These are phyloP conservation scores for Cebus imitator DNA, from an alignment of 2,113 vertebrate genomes.

Conservation along the genomic window DNA sequence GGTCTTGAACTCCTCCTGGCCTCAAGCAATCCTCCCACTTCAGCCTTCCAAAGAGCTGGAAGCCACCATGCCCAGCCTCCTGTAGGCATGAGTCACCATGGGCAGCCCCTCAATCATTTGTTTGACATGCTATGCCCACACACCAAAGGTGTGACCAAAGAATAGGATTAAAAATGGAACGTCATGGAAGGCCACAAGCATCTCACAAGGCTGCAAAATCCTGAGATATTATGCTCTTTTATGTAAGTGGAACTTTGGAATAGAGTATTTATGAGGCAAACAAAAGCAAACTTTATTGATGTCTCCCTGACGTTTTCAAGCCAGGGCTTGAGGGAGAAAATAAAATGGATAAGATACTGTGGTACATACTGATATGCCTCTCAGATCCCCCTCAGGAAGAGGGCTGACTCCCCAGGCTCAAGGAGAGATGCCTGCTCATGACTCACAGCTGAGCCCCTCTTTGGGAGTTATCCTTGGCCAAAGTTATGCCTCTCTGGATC, in stretches of 20 bases:
- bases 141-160: background rate
- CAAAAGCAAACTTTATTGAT: background rate
- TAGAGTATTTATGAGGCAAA: background rate
- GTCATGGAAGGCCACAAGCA: background rate
- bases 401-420: background rate
- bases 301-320: background rate
- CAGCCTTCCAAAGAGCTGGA: too few relatives aligned
- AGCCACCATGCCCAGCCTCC: too few relatives aligned
- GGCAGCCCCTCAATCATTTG: background rate
- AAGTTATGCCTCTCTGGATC: background rate
- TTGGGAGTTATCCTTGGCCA: background rate
- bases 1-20: too few relatives aligned
- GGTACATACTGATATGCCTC: background rate
- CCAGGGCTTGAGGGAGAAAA: background rate
- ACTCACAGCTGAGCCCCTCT: background rate
- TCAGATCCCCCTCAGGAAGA: background rate
- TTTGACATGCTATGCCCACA: background rate
- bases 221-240: background rate
- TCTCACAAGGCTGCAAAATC: background rate
- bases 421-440: background rate
- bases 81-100: too few relatives aligned
- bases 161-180: background rate
- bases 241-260: background rate
- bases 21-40: too few relatives aligned
- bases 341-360: background rate